phyloP scores from a whole-genome alignment of 2,113 vertebrate genomes.

The rat (Rattus norvegicus) region GRCr8 NC_086025.1:33930001-33930500 shows the following conservation, averaged over 20 bases:
- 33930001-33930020: neutral
- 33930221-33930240: slow-evolving; percentile 15
- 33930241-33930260: slow-evolving; percentile 31
- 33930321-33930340: neutral
- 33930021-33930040: neutral
- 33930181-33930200: neutral
- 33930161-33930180: neutral
- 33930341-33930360: neutral
- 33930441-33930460: neutral
- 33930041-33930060: neutral
- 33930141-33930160: neutral
- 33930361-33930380: neutral
- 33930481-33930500: neutral
- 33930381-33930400: neutral
- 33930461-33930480: neutral
- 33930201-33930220: neutral
- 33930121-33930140: rapidly evolving
- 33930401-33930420: neutral
- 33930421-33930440: neutral
- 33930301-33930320: slow-evolving; percentile 38
- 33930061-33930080: neutral
- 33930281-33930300: neutral
- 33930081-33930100: neutral
- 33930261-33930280: neutral
- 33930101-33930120: neutral